Conservation (phyloP, 2,888 invertebrate species). For the Phyto melanocephala region DNA sequence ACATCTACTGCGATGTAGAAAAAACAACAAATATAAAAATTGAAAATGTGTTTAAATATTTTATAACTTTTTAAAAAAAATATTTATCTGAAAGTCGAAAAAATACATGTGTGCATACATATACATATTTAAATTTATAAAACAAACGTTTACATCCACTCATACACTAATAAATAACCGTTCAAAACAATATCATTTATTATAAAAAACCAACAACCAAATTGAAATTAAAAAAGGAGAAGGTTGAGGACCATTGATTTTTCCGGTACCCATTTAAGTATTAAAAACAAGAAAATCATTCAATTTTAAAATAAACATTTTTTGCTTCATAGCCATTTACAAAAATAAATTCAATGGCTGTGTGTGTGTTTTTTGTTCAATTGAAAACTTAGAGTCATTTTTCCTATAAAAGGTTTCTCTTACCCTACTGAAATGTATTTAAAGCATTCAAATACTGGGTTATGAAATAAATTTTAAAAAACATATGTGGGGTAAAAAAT, state of each 20-base stretch:
- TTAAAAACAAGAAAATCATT: slow-evolving; percentile 14
- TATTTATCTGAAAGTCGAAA: neutral
- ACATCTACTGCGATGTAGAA: neutral
- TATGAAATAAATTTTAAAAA: too few relatives aligned
- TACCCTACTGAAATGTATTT: too few relatives aligned
- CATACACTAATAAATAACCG: neutral
- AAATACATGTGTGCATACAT: neutral
- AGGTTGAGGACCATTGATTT: slow-evolving; percentile 5
- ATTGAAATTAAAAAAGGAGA: neutral
- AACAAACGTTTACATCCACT: neutral
- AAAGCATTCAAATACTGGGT: too few relatives aligned
- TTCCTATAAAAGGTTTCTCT: too few relatives aligned
- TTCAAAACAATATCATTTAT: neutral
- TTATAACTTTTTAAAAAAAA: slow-evolving; percentile 19
- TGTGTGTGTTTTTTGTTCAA: neutral
- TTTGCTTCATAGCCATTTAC: neutral
- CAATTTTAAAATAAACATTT: slow-evolving; percentile 18
- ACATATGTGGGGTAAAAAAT: too few relatives aligned
- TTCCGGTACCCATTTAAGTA: neutral
- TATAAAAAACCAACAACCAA: neutral
- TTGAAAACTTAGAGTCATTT: too few relatives aligned
- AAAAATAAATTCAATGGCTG: neutral
- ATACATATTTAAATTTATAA: neutral
- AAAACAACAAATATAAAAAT: neutral
- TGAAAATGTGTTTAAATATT: slow-evolving; percentile 39